Base-by-base conservation (phyloP, 1,140 invertebrate genomes). In the Dinothrombium tinctorium region DNA sequence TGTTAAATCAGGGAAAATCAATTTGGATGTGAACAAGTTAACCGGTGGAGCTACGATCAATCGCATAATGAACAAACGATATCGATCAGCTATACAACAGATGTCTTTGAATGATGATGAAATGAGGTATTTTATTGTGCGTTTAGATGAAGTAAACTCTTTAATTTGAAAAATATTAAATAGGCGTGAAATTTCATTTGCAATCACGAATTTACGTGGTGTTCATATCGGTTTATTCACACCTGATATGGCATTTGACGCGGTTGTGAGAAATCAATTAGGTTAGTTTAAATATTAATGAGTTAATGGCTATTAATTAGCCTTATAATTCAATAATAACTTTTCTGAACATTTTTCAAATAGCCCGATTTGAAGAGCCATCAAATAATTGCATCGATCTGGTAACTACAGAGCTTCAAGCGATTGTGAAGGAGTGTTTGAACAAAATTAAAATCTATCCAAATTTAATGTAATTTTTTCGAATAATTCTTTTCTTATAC, bases 1-100 rank as follows among this genome's bases (percentile, higher is more conserved):
- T 0, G 72, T 90, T 0, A 72, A 81, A 39, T 81, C 79, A 31
- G 95, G 98, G 56, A 98, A 99, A 47, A 89, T 96, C 64, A 98
- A 89, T 0, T 86, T 84, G 0, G 90, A n/a, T n/a, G n/a, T n/a
- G n/a, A n/a, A n/a, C n/a, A n/a, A 95, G 64, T 59, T 99, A 49
- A 95, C 87, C 57, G 94, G 94, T 6, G 94, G 94, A 36, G 94
- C 94, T 19, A 68, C 92, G 40, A 98, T 99, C 47, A 94, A 87
- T 60, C 98, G 92, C 55, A 98, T 99, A 56, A 98, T 99, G 61
- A 89, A 98, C 55, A 89, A 96, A 58, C 90, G 83, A 4, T 98
- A 98, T 61, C 84, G 86, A 14, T 65, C 73, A 50, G 83, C 83
- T 5, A 59, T 99, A 37, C 79, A 92, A 56, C 76, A 72, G 2